Conservation (phyloP, 2,113 vertebrate species). For the Nerophis ophidion region DNA sequence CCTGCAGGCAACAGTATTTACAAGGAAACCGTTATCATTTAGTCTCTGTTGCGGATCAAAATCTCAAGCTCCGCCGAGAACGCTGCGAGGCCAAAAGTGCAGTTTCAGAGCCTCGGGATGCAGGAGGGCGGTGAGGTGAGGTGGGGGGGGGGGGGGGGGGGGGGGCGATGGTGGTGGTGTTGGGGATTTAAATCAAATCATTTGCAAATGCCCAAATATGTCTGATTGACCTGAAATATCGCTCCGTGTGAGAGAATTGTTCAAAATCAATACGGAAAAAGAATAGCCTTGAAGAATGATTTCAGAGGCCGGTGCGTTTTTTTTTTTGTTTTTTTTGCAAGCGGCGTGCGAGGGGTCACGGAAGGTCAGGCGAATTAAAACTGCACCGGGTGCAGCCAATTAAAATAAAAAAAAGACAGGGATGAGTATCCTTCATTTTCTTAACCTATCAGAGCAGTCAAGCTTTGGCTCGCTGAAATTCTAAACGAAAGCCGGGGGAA, state of each 20-base stretch:
- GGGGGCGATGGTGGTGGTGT: too few species aligned
- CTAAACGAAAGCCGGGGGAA: too few species aligned
- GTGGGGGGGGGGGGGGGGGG: neutral
- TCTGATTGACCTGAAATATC: conserved; percentile 74
- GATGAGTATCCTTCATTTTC: conserved; percentile 8
- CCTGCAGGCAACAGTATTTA: conserved; percentile 69
- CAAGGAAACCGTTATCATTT: conserved; percentile 75
- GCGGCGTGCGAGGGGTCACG: conserved; percentile 46
- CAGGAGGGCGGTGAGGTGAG: conserved; percentile 27
- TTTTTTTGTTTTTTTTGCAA: conserved; percentile 5
- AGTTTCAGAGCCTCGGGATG: conserved; percentile 71
- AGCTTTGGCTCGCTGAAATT: neutral
- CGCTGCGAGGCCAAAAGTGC: conserved; percentile 71
- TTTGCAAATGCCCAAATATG: conserved; percentile 74
- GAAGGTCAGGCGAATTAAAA: conserved; percentile 57
- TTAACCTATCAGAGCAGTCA: conserved; percentile 21
- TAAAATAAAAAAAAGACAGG: conserved; percentile 20
- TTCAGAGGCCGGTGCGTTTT: conserved; percentile 41
- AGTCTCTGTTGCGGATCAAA: conserved; percentile 72
- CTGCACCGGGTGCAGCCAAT: conserved; percentile 45
- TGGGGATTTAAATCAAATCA: conserved; percentile 44
- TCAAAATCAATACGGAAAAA: conserved; percentile 66
- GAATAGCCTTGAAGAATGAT: conserved; percentile 56
- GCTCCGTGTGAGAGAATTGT: conserved; percentile 60
- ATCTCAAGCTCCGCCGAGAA: conserved; percentile 72